phyloP scores from a whole-genome alignment of 2,888 invertebrate species.

The Odontocolon sp. region DNA sequence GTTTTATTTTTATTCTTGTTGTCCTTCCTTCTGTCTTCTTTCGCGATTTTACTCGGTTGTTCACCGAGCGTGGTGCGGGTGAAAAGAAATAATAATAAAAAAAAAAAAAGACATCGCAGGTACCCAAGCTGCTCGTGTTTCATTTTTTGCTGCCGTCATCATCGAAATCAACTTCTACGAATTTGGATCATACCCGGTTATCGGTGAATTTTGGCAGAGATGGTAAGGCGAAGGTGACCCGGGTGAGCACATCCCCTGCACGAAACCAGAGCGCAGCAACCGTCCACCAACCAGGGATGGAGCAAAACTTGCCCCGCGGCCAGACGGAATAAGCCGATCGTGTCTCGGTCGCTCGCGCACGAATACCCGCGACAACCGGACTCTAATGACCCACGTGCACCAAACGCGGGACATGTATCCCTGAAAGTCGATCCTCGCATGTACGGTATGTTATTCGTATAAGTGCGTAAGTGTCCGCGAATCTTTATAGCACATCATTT shows the following conservation, averaged over 20 bases:
- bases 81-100: background rate
- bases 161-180: background rate
- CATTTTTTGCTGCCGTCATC: no score
- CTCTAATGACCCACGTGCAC: constrained; percentile 10
- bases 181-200: background rate
- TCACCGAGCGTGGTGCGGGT: background rate
- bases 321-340: background rate
- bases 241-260: no score
- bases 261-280: background rate
- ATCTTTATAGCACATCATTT: constrained; percentile 19
- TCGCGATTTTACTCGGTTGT: background rate
- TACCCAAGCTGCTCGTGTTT: no score
- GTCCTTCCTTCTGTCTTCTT: background rate
- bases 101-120: no score
- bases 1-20: background rate
- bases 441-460: background rate
- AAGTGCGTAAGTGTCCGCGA: background rate
- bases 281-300: background rate
- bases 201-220: background rate
- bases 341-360: background rate
- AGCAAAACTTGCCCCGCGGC: background rate
- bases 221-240: no score
- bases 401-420: background rate
- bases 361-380: background rate
- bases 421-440: background rate